Evolutionary conservation across 2,888 invertebrate species (phyloP).

Genomic region (Andrena praecox): DNA sequence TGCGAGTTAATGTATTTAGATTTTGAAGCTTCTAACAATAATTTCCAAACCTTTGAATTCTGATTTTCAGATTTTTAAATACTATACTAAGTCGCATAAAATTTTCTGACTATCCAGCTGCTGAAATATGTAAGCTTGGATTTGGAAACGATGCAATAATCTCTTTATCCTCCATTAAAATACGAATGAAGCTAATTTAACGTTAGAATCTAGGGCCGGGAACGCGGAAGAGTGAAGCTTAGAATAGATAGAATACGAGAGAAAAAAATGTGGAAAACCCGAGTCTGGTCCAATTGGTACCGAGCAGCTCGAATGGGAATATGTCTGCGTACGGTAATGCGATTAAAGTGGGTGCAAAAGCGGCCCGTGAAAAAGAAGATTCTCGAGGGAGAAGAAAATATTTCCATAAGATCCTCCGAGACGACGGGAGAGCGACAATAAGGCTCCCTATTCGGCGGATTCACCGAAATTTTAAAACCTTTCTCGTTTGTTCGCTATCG

Average conservation of each 20-base stretch:
- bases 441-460: slow-evolving; percentile 53
- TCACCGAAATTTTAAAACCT: slow-evolving; percentile 60
- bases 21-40: too few relatives aligned
- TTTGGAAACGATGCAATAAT: not conserved
- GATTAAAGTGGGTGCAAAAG: slow-evolving; percentile 61
- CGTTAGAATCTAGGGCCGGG: not conserved
- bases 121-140: not conserved
- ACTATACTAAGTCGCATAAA: too few relatives aligned
- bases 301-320: slow-evolving; percentile 64
- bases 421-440: slow-evolving; percentile 51
- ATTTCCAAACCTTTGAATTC: too few relatives aligned
- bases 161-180: not conserved
- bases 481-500: slow-evolving; percentile 47
- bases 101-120: too few relatives aligned
- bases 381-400: slow-evolving; percentile 64
- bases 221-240: not conserved
- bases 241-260: slow-evolving; percentile 30
- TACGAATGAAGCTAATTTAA: not conserved
- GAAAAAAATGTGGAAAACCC: slow-evolving; percentile 27
- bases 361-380: slow-evolving; percentile 67
- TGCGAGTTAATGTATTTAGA: too few relatives aligned
- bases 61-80: too few relatives aligned
- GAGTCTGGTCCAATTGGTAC: slow-evolving; percentile 50
- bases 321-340: slow-evolving; percentile 70
- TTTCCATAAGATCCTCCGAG: slow-evolving; percentile 69